phyloP scores from a whole-genome alignment of 2,888 invertebrate genomes.

The Gari tellinella region DNA sequence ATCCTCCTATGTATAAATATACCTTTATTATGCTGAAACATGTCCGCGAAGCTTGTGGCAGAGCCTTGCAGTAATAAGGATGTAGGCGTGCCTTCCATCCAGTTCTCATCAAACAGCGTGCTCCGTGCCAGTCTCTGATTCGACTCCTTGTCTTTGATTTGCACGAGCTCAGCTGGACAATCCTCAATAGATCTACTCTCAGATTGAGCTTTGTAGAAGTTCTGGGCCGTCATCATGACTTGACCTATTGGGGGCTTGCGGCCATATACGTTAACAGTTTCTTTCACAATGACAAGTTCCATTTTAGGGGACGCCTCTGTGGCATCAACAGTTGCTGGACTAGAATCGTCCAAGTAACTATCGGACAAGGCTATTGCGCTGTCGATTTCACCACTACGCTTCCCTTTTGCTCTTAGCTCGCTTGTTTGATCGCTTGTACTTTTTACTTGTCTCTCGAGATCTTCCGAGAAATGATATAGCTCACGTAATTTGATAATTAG shows the following conservation, averaged over 20 bases:
- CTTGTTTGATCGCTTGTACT: neutral
- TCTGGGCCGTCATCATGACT: conserved; percentile 45
- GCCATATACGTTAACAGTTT: conserved; percentile 45
- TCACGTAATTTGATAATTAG: conserved; percentile 3
- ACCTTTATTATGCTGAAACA: conserved; percentile 43
- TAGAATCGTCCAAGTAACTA: no score
- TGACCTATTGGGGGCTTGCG: conserved; percentile 33
- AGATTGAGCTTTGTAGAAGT: conserved; percentile 36
- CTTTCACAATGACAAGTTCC: conserved; percentile 34
- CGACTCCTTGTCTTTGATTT: conserved; percentile 28
- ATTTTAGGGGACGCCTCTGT: neutral
- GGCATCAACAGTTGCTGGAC: no score
- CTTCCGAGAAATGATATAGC: neutral
- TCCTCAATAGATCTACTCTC: conserved; percentile 14
- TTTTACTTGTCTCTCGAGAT: neutral
- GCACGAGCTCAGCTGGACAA: conserved; percentile 45
- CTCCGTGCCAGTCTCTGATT: conserved; percentile 21
- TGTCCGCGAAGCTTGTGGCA: conserved; percentile 8
- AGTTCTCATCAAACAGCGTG: conserved; percentile 40
- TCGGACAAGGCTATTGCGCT: neutral
- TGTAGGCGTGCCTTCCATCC: conserved; percentile 57
- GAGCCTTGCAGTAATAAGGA: conserved; percentile 37
- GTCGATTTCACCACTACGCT: neutral
- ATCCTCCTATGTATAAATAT: conserved; percentile 61
- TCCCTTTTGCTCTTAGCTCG: neutral